phyloP scores from a whole-genome alignment of 2,113 vertebrate species.

The Mungos mungo region DNA sequence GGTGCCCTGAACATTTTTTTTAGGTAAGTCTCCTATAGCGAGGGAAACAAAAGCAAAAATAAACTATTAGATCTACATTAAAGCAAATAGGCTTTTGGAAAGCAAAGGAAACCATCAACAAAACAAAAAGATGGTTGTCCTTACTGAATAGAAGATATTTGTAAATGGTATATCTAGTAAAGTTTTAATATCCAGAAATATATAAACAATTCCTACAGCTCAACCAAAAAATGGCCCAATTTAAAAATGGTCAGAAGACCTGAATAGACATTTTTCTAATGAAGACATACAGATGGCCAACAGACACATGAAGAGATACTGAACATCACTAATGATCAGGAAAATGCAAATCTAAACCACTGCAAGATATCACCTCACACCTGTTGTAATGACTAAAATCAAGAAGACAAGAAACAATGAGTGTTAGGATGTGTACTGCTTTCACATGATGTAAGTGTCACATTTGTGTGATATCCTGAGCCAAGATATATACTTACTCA shows the following conservation, averaged over 20 bases:
- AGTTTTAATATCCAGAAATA: not conserved
- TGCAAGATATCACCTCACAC: not conserved
- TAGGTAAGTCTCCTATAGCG: too few species aligned
- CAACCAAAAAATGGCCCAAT: not conserved
- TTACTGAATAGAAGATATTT: not conserved
- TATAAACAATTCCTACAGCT: not conserved
- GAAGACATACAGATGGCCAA: not conserved
- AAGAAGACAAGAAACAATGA: not conserved
- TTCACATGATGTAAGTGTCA: slow-evolving; percentile 26
- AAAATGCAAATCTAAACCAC: not conserved
- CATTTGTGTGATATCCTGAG: slow-evolving; percentile 5
- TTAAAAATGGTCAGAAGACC: not conserved
- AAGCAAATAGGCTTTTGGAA: not conserved
- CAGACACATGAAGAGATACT: not conserved
- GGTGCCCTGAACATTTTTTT: too few species aligned
- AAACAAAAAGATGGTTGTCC: not conserved
- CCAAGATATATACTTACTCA: not conserved
- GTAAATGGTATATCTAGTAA: not conserved
- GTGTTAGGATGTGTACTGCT: not conserved
- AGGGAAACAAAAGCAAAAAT: not conserved
- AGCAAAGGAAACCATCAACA: not conserved
- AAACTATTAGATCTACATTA: not conserved
- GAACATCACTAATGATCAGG: not conserved
- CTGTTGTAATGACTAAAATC: not conserved
- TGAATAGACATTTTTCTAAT: not conserved